Base-by-base conservation (phyloP, 35 echinoderm and acorn worm genomes). In the Heliocidaris tuberculata region DNA sequence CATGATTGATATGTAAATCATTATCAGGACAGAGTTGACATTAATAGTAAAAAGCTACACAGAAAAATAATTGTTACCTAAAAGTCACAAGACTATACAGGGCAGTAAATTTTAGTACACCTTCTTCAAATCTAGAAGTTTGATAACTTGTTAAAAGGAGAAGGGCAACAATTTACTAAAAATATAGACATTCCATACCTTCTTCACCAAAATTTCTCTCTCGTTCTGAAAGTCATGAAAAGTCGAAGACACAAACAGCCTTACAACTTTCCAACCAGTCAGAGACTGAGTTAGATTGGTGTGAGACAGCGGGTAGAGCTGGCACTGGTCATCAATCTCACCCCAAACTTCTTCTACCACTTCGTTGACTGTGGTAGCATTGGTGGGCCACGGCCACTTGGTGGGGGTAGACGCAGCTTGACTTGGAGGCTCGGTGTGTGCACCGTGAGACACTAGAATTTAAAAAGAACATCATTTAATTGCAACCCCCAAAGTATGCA, bases 241-340 rank as follows among this genome's bases (percentile, higher is more conserved):
- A 35, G 98, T 99, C 2, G 96, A 97, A 3, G 96, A 97, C 31
- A 99, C 98, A 93, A 99, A 99, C 2, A 99, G 97, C 30, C 98
- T 93, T 21, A 99, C 89, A n/a, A 94, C 97, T 94, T 95, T 97
- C 98, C 98, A 99, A 13, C 96, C 98, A 30, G 92, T 56, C 21
- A 78, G 65, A 8, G 47, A 13, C 16, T 29, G 30, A 2, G 86
- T 30, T 3, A 30, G 47, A n/a, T 49, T 30, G 21, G 35, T 49
- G 7, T 96, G 31, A 7, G 27, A 31, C 24, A 48, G 32, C 2
- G 27, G 42, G 15, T 65, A 86, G 7, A 50, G 54, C 54, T 49
- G 93, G 47, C 95, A 96, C 88, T 96, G 95, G 50, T 13, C 48
- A 9, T 96, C 95, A 47, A 96, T 96, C 13, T 65, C 85, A 17